Evolutionary conservation across 2,888 invertebrate species (phyloP).

Genomic region (Torymus auratus): DNA sequence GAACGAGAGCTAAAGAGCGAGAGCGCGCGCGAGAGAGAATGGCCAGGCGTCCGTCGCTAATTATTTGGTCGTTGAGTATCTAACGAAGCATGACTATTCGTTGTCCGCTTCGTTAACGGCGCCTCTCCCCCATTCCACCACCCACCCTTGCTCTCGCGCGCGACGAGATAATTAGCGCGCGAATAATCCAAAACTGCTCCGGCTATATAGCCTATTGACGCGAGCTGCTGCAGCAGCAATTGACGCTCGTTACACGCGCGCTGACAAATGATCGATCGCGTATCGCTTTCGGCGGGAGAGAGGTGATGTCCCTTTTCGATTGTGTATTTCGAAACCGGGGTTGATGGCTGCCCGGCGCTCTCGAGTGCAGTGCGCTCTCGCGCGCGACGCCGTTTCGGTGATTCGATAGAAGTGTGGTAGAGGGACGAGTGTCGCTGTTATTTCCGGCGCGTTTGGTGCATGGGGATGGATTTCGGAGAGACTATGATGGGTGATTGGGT

Average conservation of each 20-base stretch:
- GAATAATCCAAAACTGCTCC: conserved; percentile 39
- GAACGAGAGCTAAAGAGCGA: conserved; percentile 22
- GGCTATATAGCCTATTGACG: too few species aligned
- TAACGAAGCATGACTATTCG: conserved; percentile 69
- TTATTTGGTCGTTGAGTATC: conserved; percentile 70
- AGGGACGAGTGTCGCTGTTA: too few species aligned
- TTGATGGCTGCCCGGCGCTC: too few species aligned
- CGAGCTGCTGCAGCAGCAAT: conserved; percentile 33
- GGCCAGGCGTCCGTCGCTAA: conserved; percentile 58
- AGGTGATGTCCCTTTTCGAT: too few species aligned
- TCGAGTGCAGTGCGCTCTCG: too few species aligned
- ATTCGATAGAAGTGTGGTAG: too few species aligned
- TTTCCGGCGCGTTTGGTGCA: too few species aligned
- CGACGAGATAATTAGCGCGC: conserved; percentile 63
- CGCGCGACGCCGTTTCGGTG: too few species aligned
- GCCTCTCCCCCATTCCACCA: conserved; percentile 15
- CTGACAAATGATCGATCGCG: conserved; percentile 38
- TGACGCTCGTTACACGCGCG: conserved; percentile 21
- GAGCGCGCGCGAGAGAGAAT: conserved; percentile 12
- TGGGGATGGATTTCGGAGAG: too few species aligned
- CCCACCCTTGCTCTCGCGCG: conserved; percentile 3
- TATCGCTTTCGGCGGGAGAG: not conserved
- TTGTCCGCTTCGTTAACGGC: conserved; percentile 70
- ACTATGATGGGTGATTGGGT: too few species aligned
- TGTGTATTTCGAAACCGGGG: too few species aligned